Evolutionary conservation across 2,888 invertebrate genomes (phyloP).

Genomic region (Urechis unicinctus): DNA sequence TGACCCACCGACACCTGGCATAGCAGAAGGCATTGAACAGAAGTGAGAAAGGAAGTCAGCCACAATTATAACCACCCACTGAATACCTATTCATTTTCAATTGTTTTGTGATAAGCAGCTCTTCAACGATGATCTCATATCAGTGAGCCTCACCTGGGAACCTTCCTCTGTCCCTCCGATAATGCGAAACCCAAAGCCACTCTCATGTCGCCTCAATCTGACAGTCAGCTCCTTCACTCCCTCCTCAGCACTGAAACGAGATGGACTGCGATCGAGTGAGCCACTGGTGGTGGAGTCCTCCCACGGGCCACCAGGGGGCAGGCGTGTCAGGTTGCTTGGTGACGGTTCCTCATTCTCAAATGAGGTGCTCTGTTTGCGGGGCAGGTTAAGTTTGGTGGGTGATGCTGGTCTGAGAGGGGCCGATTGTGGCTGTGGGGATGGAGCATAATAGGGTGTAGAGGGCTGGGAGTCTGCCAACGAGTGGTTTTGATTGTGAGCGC

Average conservation of each 20-base stretch:
- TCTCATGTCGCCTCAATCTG: slow-evolving; percentile 78
- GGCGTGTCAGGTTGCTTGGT: slow-evolving; percentile 37
- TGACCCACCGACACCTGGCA: slow-evolving; percentile 83
- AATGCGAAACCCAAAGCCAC: slow-evolving; percentile 96
- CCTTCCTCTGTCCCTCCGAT: slow-evolving; percentile 97
- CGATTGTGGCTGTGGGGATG: neutral
- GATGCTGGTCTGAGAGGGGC: neutral
- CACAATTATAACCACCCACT: no score
- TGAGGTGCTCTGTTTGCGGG: slow-evolving; percentile 56
- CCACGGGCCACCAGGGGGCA: slow-evolving; percentile 23
- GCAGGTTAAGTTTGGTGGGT: neutral
- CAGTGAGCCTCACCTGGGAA: slow-evolving; percentile 61
- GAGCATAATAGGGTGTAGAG: no score
- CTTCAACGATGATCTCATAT: neutral
- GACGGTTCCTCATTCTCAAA: slow-evolving; percentile 59
- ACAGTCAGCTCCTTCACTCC: slow-evolving; percentile 63
- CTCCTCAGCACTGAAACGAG: slow-evolving; percentile 14
- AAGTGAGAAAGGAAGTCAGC: no score
- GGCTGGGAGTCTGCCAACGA: neutral
- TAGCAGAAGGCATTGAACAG: no score
- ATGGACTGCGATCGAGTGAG: slow-evolving; percentile 12
- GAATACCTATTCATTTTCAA: neutral
- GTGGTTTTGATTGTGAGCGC: neutral
- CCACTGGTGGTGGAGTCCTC: slow-evolving; percentile 22
- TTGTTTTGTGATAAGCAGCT: neutral